Evolutionary conservation across 2,888 invertebrate genomes (phyloP).

Genomic region (Nephrotoma guestfalica): DNA sequence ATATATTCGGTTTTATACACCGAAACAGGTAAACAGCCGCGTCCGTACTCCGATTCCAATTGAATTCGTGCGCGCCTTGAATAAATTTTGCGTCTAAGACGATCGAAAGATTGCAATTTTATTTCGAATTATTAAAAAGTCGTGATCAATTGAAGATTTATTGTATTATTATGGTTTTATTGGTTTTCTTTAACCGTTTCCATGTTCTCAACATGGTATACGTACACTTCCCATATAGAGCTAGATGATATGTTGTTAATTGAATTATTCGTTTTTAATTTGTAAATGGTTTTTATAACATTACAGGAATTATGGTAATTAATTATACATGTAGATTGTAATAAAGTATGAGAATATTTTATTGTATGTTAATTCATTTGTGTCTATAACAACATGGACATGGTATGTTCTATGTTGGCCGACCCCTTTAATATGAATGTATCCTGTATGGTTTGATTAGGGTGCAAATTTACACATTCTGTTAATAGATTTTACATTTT

Average conservation of each 20-base stretch:
- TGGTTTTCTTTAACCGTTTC: neutral
- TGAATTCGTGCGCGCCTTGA: neutral
- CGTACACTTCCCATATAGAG: neutral
- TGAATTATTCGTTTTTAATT: neutral
- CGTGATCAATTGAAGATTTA: neutral
- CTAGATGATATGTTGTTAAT: neutral
- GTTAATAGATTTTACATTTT: too few species aligned
- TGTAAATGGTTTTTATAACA: neutral
- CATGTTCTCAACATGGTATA: neutral
- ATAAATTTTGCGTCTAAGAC: neutral
- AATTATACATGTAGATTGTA: neutral
- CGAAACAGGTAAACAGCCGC: neutral
- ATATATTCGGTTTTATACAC: neutral
- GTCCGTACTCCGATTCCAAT: neutral
- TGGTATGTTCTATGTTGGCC: too few species aligned
- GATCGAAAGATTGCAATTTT: too few species aligned
- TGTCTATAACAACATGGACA: too few species aligned
- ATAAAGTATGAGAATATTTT: neutral
- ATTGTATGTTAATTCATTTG: neutral
- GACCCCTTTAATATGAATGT: too few species aligned
- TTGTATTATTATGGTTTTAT: neutral
- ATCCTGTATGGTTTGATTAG: too few species aligned
- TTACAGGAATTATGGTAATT: neutral
- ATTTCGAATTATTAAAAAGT: neutral
- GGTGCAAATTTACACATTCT: too few species aligned